phyloP scores from a whole-genome alignment of 2,113 vertebrate genomes.

The Conger conger region DNA sequence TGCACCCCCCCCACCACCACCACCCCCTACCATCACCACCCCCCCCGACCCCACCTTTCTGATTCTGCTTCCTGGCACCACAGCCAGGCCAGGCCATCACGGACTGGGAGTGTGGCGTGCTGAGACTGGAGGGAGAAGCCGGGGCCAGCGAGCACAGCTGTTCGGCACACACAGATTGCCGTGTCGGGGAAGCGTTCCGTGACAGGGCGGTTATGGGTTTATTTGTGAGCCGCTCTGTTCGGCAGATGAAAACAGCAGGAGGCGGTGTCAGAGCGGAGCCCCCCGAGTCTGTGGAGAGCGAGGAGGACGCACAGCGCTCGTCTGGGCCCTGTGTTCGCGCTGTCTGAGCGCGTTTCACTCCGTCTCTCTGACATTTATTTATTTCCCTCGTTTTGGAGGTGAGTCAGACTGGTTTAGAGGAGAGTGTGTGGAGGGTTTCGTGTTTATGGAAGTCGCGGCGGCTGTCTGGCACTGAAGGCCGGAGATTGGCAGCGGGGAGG shows the following conservation, averaged over 20 bases:
- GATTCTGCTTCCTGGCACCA: too few relatives aligned
- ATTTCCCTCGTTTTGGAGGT: not conserved
- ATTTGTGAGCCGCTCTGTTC: not conserved
- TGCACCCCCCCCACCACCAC: not conserved
- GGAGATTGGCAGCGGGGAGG: too few relatives aligned
- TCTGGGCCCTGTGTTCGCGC: not conserved
- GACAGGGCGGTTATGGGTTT: not conserved
- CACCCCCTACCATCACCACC: not conserved
- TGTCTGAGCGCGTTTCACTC: not conserved
- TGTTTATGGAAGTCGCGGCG: too few relatives aligned
- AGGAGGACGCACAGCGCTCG: not conserved
- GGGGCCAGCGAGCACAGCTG: slow-evolving; percentile 3
- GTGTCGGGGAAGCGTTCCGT: not conserved
- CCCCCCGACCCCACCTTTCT: not conserved
- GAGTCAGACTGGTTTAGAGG: not conserved
- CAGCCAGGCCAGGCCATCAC: not conserved
- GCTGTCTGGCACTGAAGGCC: too few relatives aligned
- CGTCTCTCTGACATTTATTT: not conserved
- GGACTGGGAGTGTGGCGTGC: not conserved
- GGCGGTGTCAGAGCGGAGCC: not conserved
- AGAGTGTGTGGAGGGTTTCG: not conserved
- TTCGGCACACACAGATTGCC: not conserved
- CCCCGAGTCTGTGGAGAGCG: not conserved
- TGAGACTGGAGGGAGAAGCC: slow-evolving; percentile 3
- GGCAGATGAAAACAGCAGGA: not conserved